Base-by-base conservation (phyloP, 2,888 invertebrate genomes). In the Torymus aiolomorphi region DNA sequence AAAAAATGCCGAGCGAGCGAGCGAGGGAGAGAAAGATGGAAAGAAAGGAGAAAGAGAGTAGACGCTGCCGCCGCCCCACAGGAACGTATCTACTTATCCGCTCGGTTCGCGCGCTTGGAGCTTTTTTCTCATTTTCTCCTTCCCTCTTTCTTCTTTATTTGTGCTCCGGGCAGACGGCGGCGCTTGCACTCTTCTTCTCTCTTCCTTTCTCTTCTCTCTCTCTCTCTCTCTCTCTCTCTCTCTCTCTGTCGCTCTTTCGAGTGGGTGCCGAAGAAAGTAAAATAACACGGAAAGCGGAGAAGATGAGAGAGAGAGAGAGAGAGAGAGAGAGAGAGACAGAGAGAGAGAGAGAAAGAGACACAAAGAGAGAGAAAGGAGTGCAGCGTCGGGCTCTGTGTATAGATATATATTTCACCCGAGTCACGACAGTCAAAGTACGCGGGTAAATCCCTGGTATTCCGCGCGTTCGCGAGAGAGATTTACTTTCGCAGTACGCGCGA, bases 1-100 rank as follows among this genome's bases (percentile, higher is more conserved):
- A 76, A 67, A 70, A 80, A 71, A 54, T 20, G n/a, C 49, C 18
- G 24, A 77, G 16, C 14, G n/a, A 24, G 63, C 20, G 31, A 67
- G 62, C 54, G 31, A 5, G 51, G 24, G 24, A 61, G 42, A 49
- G 61, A n/a, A 14, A 24, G 5, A 31, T 56, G 16, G 52, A 20
- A 20, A 76, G 57, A 31, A 61, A 66, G 62, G 24, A 66, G 56
- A 65, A 57, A 62, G 42, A 71, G 70, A 63, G 42, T n/a, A 65
- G 71, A 62, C 2, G 49, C 20, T 24, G 63, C 11, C 61, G 61
- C 11, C 51, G 59, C 57, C 72, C 78, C 73, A 69, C 76, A 73
- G 73, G 65, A 78, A 69, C 78, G 75, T 81, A 81, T 81, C 78
- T 70, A 81, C 81, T 78, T 78, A 78, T 78, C 76, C 72, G 72